These are phyloP conservation scores for Eufriesea mexicana DNA, from an alignment of 1,140 invertebrate species.

Conservation along the genomic window DNA sequence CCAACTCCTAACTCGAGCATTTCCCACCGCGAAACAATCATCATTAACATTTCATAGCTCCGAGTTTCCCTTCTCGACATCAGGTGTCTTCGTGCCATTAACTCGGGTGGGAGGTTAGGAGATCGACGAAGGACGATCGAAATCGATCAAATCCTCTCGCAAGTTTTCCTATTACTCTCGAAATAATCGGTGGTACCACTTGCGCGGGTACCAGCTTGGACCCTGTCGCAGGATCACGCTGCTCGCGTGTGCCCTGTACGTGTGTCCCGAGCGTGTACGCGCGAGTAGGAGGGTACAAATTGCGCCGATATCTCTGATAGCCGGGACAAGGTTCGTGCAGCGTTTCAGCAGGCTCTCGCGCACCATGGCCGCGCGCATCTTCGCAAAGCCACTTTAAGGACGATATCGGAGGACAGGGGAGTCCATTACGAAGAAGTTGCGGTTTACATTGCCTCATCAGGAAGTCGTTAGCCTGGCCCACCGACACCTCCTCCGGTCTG, in stretches of 20 bases:
- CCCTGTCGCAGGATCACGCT: neutral
- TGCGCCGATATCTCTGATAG: constrained; percentile 62
- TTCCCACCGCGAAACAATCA: neutral
- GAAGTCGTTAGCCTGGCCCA: constrained; percentile 78
- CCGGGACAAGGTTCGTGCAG: constrained; percentile 51
- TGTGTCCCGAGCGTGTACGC: neutral
- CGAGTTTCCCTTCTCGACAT: no score
- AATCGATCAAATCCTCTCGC: neutral
- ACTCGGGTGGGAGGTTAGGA: neutral
- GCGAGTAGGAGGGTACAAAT: constrained; percentile 39
- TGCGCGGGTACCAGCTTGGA: neutral
- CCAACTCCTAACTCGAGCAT: neutral
- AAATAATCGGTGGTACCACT: neutral
- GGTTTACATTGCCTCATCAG: constrained; percentile 77
- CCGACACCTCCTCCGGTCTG: constrained; percentile 51
- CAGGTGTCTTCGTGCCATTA: no score
- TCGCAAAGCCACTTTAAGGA: constrained; percentile 58
- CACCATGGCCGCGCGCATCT: constrained; percentile 17
- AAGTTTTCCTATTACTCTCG: neutral
- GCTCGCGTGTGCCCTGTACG: neutral
- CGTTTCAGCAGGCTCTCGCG: constrained; percentile 7
- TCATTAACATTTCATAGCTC: neutral
- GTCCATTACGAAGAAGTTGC: constrained; percentile 78
- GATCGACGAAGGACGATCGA: neutral
- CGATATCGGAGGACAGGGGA: constrained; percentile 63